Conservation (phyloP, 2,797 vertebrate species). For the Intellagama lesueurii region DNA sequence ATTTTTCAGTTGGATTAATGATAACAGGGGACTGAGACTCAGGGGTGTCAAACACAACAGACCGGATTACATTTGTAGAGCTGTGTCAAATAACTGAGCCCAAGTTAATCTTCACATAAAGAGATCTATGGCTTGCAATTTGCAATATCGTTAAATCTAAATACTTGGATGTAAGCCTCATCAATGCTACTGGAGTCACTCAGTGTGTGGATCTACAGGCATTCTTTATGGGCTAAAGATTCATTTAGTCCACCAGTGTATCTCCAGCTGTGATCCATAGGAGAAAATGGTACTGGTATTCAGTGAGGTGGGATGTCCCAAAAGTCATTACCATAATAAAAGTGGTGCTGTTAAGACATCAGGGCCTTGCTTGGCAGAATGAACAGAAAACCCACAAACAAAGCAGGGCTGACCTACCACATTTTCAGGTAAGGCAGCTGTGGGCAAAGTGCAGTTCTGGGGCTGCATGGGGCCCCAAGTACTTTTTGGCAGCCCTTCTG, state of each 20-base stretch:
- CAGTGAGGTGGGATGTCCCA: too few species aligned
- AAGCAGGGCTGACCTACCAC: background rate
- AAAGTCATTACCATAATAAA: background rate
- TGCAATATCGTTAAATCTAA: background rate
- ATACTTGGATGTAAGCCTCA: background rate
- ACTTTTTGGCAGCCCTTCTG: too few species aligned
- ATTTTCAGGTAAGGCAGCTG: background rate
- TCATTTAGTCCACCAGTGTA: background rate
- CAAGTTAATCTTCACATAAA: slow-evolving; percentile 1
- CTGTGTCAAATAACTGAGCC: background rate
- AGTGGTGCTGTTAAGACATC: background rate
- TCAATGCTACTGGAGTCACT: background rate
- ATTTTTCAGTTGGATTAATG: background rate
- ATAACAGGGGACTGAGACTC: fast-evolving
- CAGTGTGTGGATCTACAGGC: background rate
- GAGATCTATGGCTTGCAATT: background rate
- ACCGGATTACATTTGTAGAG: background rate
- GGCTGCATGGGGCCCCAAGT: too few species aligned
- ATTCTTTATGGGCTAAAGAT: background rate
- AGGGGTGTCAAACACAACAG: background rate
- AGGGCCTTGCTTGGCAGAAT: background rate
- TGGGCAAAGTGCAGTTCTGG: too few species aligned
- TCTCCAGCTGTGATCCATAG: background rate
- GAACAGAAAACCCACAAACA: background rate
- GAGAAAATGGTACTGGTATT: background rate